Conservation (phyloP, 2,888 invertebrate species). For the Drosophila limbata region DNA sequence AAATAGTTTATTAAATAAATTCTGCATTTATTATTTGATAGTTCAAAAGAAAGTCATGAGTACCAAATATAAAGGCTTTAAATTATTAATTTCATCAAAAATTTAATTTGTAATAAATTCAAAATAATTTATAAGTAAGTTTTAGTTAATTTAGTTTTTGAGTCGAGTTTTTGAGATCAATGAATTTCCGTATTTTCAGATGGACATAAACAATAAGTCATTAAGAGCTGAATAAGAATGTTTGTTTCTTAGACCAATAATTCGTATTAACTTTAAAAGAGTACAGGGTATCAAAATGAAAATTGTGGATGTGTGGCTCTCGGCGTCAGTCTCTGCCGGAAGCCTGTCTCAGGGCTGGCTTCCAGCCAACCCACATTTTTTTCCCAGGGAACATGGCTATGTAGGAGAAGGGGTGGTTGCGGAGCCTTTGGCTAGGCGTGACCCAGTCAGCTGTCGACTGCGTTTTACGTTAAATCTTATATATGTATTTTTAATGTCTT, state of each 20-base stretch:
- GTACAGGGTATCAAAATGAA: slow-evolving; percentile 18
- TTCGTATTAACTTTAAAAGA: neutral
- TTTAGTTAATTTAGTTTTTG: too few relatives aligned
- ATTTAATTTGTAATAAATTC: too few relatives aligned
- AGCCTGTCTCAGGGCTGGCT: slow-evolving; percentile 29
- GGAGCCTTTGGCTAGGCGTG: slow-evolving; percentile 26
- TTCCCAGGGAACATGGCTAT: neutral
- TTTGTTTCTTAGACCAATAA: neutral
- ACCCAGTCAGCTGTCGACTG: slow-evolving; percentile 20
- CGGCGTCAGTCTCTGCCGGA: slow-evolving; percentile 27
- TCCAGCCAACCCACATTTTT: slow-evolving; percentile 52
- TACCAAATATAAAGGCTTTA: too few relatives aligned
- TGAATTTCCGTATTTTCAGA: too few relatives aligned
- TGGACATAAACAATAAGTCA: neutral
- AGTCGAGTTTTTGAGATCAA: too few relatives aligned
- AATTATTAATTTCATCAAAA: neutral
- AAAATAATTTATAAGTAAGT: too few relatives aligned
- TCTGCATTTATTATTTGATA: neutral
- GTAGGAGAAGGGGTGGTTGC: neutral
- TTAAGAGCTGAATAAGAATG: neutral
- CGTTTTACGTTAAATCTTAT: slow-evolving; percentile 26
- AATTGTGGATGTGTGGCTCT: slow-evolving; percentile 42
- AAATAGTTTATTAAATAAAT: neutral
- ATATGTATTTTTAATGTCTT: slow-evolving; percentile 6
- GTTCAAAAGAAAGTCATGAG: neutral